Evolutionary conservation across 2,797 vertebrate genomes (phyloP), one percentile per base, ranked within the genome.

Genomic region (Sebastes ruberrimus): DNA sequence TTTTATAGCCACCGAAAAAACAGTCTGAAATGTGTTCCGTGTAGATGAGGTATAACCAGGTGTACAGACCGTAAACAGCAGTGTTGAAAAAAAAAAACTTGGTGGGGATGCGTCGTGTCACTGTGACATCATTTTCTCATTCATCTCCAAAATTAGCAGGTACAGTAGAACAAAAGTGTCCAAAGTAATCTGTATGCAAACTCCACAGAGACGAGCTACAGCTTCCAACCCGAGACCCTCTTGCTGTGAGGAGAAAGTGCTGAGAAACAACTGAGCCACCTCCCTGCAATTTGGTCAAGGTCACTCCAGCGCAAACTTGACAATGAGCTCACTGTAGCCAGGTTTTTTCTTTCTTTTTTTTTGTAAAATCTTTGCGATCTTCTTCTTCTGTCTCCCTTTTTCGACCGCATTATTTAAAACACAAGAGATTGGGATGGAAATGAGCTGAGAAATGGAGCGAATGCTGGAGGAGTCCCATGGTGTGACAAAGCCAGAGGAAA

Each of bases 391-490:
- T 60, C 60, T 25, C 52, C 30, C 14, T 6, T 2, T 56, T 25
- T 69, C n/a, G 30, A 70, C 10, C 1, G 9, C 53, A 27, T 23
- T 38, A 25, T 27, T 70, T 42, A 71, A 13, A 33, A 69, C 22
- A 22, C 52, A 18, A 42, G 59, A 27, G 32, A 9, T 57, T 42
- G 20, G 23, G 22, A 56, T 57, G 30, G 32, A 59, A 57, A 33
- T 63, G 53, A 38, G 25, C n/a, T 33, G 63, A 53, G 78, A 13
- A 55, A 22, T 30, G 62, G 57, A 49, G 53, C 20, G 35, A 68
- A 75, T 72, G 46, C 85, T 79, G 60, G 80, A 88, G 75, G 78
- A 82, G 84, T 65, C 86, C 42, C 18, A n/a, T 18, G 68, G 75
- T 82, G 81, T 69, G 76, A 68, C 76, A 67, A 70, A 81, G 81